phyloP scores from a whole-genome alignment of 2,113 vertebrate species.

The Rhineura floridana region DNA sequence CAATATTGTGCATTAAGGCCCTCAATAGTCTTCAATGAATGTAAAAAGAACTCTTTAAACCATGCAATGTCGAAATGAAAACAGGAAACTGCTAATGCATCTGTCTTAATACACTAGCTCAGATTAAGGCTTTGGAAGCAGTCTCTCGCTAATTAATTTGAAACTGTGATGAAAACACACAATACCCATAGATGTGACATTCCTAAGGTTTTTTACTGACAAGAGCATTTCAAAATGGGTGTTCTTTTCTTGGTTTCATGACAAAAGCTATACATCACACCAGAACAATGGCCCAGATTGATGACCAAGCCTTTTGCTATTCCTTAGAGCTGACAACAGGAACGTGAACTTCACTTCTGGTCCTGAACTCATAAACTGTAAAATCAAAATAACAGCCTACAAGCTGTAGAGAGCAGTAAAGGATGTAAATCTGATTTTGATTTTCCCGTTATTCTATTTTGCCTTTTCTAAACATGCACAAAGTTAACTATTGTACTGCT shows the following conservation, averaged over 20 bases:
- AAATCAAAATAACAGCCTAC: constrained; percentile 1
- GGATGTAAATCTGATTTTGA: constrained; percentile 1
- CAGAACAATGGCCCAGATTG: constrained; percentile 14
- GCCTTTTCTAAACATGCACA: constrained; percentile 7
- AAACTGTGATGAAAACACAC: constrained; percentile 73
- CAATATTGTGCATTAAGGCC: constrained; percentile 80
- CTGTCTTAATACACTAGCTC: constrained; percentile 57
- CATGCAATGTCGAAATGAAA: constrained; percentile 65
- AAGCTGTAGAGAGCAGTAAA: not conserved
- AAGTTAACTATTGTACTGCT: not conserved
- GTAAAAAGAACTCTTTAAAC: constrained; percentile 71
- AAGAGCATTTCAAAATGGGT: constrained; percentile 48
- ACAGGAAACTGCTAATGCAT: constrained; percentile 71
- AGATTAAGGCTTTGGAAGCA: constrained; percentile 75
- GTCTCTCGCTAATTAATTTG: constrained; percentile 74
- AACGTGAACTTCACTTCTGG: constrained; percentile 31
- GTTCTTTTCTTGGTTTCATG: constrained; percentile 30
- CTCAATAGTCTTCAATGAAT: constrained; percentile 72
- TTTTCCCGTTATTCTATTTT: constrained; percentile 14
- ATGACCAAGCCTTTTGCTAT: constrained; percentile 21
- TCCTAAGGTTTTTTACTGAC: constrained; percentile 41
- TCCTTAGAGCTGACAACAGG: not conserved
- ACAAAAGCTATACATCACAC: constrained; percentile 11
- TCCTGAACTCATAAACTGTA: constrained; percentile 6
- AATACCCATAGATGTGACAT: constrained; percentile 48